Evolutionary conservation across 2,797 vertebrate species (phyloP), one percentile per base, ranked within the genome.

Genomic region (Chelon labrosus): DNA sequence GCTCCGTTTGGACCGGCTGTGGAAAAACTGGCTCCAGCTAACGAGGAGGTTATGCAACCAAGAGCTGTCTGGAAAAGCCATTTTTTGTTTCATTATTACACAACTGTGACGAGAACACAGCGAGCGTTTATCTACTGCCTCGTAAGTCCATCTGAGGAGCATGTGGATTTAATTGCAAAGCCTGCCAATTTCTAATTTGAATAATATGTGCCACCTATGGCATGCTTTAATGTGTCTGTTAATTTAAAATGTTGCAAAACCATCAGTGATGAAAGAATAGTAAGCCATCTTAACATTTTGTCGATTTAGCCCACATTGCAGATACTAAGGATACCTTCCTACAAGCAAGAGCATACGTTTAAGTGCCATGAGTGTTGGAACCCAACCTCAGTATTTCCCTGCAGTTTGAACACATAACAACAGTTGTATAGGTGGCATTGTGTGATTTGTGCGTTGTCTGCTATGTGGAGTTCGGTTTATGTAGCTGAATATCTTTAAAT

Each of bases 1-100:
- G 66, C 65, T 95, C 94, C 0, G 19, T 57, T 69, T 12, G 17
- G 65, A 46, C 44, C 37, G 1, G 39, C 42, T 62, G 67, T 77
- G 79, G 77, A 75, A 79, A 85, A 75, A 79, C 56, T 64, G 71
- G 57, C 65, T 70, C 14, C 19, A 5, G 61, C 55, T 70, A 73
- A 79, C 10, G 10, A 87, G 61, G n/a, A 49, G 60, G 49, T 64
- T 47, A 44, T 10, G 72, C 14, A 61, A 75, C 47, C 37, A 57
- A 65, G 25, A 42, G 55, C 14, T 61, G 55, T 58, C 47, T 50
- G 56, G 75, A 80, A 57, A 83, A 77, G 20, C 5, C 10, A 5
- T 67, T 61, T 55, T 47, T 49, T 14, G 25, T 66, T 69, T 76
- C 10, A 59, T 41, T 44, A 67, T 61, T 42, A 69, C 20, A 66